A percentile compares a stretch with the other conserved stretches of the same genome.
Conservation (phyloP, 2,797 vertebrate genomes). For the Pangasius djambal region DNA sequence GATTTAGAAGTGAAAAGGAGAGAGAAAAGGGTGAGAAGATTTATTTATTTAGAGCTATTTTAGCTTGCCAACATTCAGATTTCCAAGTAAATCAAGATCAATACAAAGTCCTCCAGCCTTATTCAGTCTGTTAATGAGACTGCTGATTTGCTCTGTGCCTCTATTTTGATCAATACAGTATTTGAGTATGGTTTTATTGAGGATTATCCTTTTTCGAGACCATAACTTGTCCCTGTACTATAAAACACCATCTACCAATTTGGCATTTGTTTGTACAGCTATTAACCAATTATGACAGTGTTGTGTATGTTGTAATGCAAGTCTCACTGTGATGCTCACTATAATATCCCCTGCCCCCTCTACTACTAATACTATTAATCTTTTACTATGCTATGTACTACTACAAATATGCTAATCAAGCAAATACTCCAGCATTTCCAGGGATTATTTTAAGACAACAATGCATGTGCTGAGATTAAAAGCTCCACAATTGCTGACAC, state of each 20-base stretch:
- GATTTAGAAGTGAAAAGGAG: neutral
- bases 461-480: neutral
- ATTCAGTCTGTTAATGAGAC: neutral
- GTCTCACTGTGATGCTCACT: neutral
- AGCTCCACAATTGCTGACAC: neutral
- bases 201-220: neutral
- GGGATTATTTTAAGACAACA: slow-evolving; percentile 6
- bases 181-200: neutral
- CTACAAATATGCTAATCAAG: neutral
- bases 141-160: neutral
- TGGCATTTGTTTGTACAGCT: neutral
- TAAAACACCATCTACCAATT: neutral
- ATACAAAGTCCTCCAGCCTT: neutral
- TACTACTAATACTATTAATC: neutral
- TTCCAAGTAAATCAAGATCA: slow-evolving; percentile 2
- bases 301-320: neutral
- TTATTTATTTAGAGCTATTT: neutral
- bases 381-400: neutral
- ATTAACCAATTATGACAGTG: neutral
- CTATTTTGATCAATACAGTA: neutral
- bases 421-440: neutral
- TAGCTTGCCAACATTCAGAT: slow-evolving; percentile 4
- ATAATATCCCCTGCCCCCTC: neutral
- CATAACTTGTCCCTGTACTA: neutral
- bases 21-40: neutral